Evolutionary conservation across 2,797 vertebrate genomes (phyloP).

Genomic region (Hybognathus amarus): DNA sequence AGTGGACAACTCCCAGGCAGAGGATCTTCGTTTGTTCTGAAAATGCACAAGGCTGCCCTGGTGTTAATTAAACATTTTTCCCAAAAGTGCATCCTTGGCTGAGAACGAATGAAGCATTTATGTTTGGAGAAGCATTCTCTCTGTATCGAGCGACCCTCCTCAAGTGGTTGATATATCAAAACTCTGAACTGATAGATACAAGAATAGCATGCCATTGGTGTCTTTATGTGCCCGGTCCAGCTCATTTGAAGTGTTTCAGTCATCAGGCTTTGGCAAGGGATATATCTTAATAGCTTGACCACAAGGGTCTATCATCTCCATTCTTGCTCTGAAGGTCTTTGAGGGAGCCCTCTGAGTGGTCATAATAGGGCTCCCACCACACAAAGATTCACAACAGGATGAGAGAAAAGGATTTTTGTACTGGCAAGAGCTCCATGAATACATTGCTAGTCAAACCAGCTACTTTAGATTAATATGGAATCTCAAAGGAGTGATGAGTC

Average conservation of each 20-base stretch:
- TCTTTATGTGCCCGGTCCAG: constrained; percentile 75
- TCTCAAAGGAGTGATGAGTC: constrained; percentile 76
- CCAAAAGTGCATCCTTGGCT: constrained; percentile 74
- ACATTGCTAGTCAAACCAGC: constrained; percentile 79
- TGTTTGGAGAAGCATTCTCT: constrained; percentile 62
- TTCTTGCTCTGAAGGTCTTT: constrained; percentile 82
- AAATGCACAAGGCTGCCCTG: constrained; percentile 74
- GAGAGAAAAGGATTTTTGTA: constrained; percentile 81
- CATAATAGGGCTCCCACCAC: constrained; percentile 80
- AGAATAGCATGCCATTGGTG: constrained; percentile 78
- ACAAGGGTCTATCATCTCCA: constrained; percentile 79
- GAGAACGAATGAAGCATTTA: constrained; percentile 72
- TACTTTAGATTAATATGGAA: constrained; percentile 81
- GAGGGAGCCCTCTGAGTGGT: constrained; percentile 78
- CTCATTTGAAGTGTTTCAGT: constrained; percentile 82
- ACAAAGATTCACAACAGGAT: constrained; percentile 78
- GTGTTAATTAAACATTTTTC: constrained; percentile 83
- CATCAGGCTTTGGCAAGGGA: constrained; percentile 79
- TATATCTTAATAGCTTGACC: constrained; percentile 86
- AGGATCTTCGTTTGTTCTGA: constrained; percentile 64
- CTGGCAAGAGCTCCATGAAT: constrained; percentile 78
- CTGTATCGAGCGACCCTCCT: constrained; percentile 65
- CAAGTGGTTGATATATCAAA: constrained; percentile 83
- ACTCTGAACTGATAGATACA: constrained; percentile 86
- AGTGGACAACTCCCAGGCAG: constrained; percentile 58